Percentiles rank a stretch among this genome's conserved stretches.
phyloP scores from a whole-genome alignment of 2,888 invertebrate species.

The Heliconius charithonia region DNA sequence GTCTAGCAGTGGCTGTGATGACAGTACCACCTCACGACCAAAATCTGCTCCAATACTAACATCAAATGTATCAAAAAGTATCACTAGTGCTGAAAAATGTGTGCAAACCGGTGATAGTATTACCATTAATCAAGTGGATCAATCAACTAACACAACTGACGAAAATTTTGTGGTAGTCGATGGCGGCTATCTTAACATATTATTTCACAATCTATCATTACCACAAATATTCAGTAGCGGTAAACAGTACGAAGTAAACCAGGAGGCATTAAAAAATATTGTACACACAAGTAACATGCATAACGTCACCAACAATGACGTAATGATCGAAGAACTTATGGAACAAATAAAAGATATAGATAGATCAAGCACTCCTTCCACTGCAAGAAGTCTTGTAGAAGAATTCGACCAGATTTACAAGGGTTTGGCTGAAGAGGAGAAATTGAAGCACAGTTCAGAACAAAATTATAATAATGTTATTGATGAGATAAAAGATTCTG shows the following conservation, averaged over 20 bases:
- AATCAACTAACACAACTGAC: slow-evolving; percentile 58
- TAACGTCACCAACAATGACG: slow-evolving; percentile 55
- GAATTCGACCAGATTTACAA: slow-evolving; percentile 76
- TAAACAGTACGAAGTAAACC: slow-evolving; percentile 77
- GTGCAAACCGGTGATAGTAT: slow-evolving; percentile 69
- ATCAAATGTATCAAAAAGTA: slow-evolving; percentile 37
- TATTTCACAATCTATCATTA: slow-evolving; percentile 69
- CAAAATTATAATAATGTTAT: slow-evolving; percentile 44
- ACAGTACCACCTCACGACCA: slow-evolving; percentile 54
- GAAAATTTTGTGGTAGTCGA: slow-evolving; percentile 73
- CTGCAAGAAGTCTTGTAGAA: slow-evolving; percentile 75
- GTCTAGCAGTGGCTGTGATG: slow-evolving; percentile 76
- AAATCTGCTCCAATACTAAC: slow-evolving; percentile 46
- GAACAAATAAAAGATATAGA: slow-evolving; percentile 68
- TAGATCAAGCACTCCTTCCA: slow-evolving; percentile 66
- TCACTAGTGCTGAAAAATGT: slow-evolving; percentile 66
- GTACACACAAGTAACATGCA: slow-evolving; percentile 64
- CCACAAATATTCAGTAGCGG: slow-evolving; percentile 74
- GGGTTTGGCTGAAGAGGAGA: slow-evolving; percentile 61
- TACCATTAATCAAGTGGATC: slow-evolving; percentile 46
- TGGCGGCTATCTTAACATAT: slow-evolving; percentile 74
- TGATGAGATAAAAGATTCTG: slow-evolving; percentile 44
- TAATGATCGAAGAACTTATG: slow-evolving; percentile 64
- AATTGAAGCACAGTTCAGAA: slow-evolving; percentile 47
- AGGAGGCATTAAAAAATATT: slow-evolving; percentile 72